phyloP scores from a whole-genome alignment of 2,797 vertebrate genomes.

The Lophotriccus pileatus region DNA sequence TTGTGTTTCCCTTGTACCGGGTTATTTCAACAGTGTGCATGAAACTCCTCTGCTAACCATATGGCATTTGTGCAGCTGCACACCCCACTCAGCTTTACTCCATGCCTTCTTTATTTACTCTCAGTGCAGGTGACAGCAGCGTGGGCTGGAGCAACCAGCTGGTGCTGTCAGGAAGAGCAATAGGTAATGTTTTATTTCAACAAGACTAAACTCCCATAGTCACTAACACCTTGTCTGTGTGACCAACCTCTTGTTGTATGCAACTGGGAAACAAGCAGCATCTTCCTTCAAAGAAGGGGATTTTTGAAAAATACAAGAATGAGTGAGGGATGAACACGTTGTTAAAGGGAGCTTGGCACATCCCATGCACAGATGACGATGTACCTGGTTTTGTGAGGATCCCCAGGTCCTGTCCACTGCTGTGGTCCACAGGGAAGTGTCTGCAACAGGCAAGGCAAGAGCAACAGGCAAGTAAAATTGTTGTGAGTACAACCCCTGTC shows the following conservation, averaged over 20 bases:
- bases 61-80: neutral
- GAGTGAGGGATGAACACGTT: accelerated
- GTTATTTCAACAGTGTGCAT: slow-evolving; percentile 15
- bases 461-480: neutral
- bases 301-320: neutral
- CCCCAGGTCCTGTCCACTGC: neutral
- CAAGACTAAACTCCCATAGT: neutral
- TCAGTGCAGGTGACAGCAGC: neutral
- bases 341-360: neutral
- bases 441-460: neutral
- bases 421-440: neutral
- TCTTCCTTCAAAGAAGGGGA: neutral
- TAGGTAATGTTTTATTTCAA: neutral
- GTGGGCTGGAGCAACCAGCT: neutral
- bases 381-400: neutral
- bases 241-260: neutral
- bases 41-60: neutral
- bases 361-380: accelerated
- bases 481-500: neutral
- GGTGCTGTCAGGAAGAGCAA: neutral
- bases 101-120: neutral
- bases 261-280: neutral
- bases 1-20: neutral
- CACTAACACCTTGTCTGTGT: neutral
- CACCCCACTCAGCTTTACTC: neutral